These are phyloP conservation scores for Artibeus lituratus DNA, from an alignment of 2,797 vertebrate species.

Conservation along the genomic window DNA sequence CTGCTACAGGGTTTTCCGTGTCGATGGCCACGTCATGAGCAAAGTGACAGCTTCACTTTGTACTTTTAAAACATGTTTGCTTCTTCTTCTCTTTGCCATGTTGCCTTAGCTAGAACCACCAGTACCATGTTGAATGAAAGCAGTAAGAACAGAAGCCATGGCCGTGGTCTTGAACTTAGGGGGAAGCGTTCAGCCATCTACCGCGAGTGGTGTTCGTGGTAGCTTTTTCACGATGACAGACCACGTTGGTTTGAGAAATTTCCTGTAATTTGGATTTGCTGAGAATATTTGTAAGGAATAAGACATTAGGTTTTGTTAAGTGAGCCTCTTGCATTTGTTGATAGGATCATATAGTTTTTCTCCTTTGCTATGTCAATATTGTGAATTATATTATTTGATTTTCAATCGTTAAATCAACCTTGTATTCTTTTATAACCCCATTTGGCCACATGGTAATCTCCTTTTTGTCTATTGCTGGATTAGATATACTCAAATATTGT, in stretches of 20 bases:
- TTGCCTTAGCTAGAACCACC: neutral
- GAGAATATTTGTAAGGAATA: neutral
- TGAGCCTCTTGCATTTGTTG: neutral
- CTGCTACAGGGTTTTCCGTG: neutral
- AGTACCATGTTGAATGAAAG: neutral
- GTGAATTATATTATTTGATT: neutral
- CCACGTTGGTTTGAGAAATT: neutral
- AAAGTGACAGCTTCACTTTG: neutral
- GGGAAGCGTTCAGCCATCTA: neutral
- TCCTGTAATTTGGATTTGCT: neutral
- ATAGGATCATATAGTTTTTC: neutral
- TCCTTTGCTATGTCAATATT: neutral
- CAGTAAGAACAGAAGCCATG: neutral
- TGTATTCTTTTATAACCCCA: neutral
- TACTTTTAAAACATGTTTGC: neutral
- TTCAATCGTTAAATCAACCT: neutral
- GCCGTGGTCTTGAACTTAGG: neutral
- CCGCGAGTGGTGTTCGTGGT: neutral
- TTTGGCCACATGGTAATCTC: neutral
- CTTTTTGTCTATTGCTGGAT: neutral
- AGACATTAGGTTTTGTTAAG: neutral
- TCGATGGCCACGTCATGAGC: neutral
- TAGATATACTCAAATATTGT: neutral
- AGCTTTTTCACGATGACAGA: neutral
- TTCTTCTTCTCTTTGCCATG: neutral